Conservation (phyloP, 30 jellyfish, hydroid and myxozoan species). For the Clytia hemisphaerica region DNA sequence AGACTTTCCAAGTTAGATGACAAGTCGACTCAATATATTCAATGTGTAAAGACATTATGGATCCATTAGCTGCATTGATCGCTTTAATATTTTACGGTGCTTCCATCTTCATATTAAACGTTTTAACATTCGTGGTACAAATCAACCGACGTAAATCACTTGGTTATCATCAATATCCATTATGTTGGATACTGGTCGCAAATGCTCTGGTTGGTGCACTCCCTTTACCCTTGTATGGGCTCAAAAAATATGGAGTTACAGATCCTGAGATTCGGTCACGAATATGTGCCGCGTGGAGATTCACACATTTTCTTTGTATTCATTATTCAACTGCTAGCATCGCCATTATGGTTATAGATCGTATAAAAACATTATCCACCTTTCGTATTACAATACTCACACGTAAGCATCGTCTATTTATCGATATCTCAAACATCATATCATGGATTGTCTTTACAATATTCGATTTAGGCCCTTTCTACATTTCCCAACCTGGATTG, state of each 20-base stretch:
- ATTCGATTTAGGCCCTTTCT: constrained; percentile 43
- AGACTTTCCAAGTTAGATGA: too few species aligned
- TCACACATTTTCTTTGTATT: constrained; percentile 46
- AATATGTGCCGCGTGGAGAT: constrained; percentile 47
- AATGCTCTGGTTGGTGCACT: constrained; percentile 45
- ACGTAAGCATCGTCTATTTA: constrained; percentile 8
- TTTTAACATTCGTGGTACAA: too few species aligned
- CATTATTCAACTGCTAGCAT: constrained; percentile 52
- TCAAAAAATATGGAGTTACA: constrained; percentile 36
- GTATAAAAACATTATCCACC: constrained; percentile 45
- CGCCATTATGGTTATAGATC: constrained; percentile 36
- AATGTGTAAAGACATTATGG: too few species aligned
- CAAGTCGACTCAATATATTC: too few species aligned
- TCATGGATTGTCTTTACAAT: constrained; percentile 38
- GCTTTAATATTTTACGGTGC: too few species aligned
- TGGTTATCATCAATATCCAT: too few species aligned
- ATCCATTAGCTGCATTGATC: too few species aligned
- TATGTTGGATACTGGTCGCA: constrained; percentile 48
- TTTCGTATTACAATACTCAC: constrained; percentile 36
- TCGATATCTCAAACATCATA: not conserved
- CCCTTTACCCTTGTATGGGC: constrained; percentile 56
- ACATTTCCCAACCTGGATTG: not conserved
- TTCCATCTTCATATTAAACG: too few species aligned
- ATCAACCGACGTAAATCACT: too few species aligned
- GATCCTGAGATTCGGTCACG: constrained; percentile 21